Evolutionary conservation across 1,140 invertebrate genomes (phyloP).

Genomic region (Drosophila azteca): DNA sequence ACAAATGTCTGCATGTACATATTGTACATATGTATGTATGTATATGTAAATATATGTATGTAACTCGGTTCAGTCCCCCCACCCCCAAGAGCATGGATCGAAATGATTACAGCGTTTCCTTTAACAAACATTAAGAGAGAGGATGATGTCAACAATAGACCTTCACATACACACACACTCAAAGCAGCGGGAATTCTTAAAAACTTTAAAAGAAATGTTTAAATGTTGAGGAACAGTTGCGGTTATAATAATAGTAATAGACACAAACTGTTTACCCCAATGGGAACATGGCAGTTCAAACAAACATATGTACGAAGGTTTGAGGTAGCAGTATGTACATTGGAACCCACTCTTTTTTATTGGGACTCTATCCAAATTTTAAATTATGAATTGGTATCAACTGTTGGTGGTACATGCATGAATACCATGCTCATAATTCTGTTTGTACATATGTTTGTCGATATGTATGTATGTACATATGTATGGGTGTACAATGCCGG

Average conservation of each 20-base stretch:
- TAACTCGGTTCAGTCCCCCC: neutral
- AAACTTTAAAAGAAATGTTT: neutral
- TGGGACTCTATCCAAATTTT: too few relatives aligned
- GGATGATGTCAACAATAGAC: slow-evolving; percentile 13
- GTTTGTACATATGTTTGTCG: too few relatives aligned
- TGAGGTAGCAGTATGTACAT: neutral
- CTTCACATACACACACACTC: neutral
- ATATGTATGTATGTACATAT: too few relatives aligned
- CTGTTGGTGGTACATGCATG: neutral
- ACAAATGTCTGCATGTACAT: slow-evolving; percentile 1
- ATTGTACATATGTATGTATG: slow-evolving; percentile 1
- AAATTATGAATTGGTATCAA: too few relatives aligned
- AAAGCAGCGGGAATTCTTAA: neutral
- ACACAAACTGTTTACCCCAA: too few relatives aligned
- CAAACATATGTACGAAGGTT: slow-evolving; percentile 7
- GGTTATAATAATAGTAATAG: too few relatives aligned
- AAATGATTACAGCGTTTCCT: slow-evolving; percentile 65
- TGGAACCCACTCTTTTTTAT: too few relatives aligned
- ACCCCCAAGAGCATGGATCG: slow-evolving; percentile 27
- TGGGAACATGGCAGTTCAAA: neutral
- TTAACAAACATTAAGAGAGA: slow-evolving; percentile 12
- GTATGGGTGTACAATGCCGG: too few relatives aligned
- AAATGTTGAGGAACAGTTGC: too few relatives aligned
- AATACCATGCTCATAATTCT: too few relatives aligned
- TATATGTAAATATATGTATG: neutral